A percentile compares a stretch with the other conserved stretches of the same genome.
These are phyloP conservation scores for Theristus sp. DNA, from an alignment of 2,888 invertebrate genomes.

Conservation along the genomic window DNA sequence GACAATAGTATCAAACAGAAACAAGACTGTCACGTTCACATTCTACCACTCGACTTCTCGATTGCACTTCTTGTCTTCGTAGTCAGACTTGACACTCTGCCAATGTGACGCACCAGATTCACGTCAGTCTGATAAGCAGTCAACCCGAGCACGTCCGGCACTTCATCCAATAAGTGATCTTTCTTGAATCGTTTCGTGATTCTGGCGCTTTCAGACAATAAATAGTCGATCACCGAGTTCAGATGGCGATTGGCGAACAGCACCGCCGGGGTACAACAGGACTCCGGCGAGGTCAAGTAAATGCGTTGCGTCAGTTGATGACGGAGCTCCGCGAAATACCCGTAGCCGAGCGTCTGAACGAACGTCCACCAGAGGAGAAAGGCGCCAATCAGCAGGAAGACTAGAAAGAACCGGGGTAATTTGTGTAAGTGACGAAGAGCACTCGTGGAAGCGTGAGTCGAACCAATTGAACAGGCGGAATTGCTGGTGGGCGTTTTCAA, in stretches of 20 bases:
- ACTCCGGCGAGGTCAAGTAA: conserved; percentile 15
- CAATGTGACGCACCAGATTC: conserved; percentile 16
- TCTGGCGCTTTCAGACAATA: not conserved
- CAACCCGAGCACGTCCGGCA: conserved; percentile 8
- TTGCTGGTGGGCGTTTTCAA: conserved; percentile 2
- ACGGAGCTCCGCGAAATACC: conserved; percentile 13
- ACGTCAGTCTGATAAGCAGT: conserved; percentile 12
- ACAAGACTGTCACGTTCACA: not conserved
- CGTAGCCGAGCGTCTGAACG: not conserved
- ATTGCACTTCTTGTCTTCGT: not conserved
- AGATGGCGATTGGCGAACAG: conserved; percentile 10
- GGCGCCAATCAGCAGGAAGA: not conserved
- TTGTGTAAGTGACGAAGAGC: no score
- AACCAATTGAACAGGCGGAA: no score
- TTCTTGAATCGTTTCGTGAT: conserved; percentile 11
- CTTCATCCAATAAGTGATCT: conserved; percentile 17
- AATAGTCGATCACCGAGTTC: conserved; percentile 5
- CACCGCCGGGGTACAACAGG: conserved; percentile 18
- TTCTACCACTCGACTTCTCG: no score
- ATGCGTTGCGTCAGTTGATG: conserved; percentile 12
- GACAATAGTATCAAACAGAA: no score
- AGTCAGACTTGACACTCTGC: conserved; percentile 10
- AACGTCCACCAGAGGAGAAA: not conserved
- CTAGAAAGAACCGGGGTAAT: no score
- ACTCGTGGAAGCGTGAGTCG: no score